A percentile compares a stretch with the other conserved stretches of the same genome.
Evolutionary conservation across 30 jellyfish, hydroid and myxozoan genomes (phyloP).

Genomic region (Hydractinia symbiolongicarpus): DNA sequence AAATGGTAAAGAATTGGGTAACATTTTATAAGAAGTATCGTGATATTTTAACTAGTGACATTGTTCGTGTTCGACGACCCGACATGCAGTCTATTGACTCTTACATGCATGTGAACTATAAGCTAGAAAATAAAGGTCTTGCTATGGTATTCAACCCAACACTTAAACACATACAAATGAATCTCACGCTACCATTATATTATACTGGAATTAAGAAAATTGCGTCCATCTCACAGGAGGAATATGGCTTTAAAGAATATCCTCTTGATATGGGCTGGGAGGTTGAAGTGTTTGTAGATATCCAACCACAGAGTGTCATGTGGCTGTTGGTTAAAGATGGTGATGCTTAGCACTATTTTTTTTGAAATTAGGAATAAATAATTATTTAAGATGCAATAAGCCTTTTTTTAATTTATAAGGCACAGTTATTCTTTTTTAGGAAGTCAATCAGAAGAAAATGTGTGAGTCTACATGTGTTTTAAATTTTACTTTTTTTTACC

Average conservation of each 20-base stretch:
- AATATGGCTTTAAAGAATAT: neutral
- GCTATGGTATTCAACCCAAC: conserved; percentile 40
- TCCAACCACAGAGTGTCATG: conserved; percentile 12
- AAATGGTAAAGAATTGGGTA: conserved; percentile 27
- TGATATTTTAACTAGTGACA: conserved; percentile 25
- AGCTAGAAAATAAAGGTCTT: conserved; percentile 15
- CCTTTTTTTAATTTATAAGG: neutral
- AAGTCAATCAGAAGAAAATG: neutral
- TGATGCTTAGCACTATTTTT: neutral
- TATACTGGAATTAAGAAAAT: conserved; percentile 27
- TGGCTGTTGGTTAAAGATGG: conserved; percentile 21
- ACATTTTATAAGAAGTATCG: conserved; percentile 38
- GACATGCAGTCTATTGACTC: conserved; percentile 38
- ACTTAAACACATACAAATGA: neutral
- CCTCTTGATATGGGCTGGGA: conserved; percentile 17
- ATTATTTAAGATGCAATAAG: neutral
- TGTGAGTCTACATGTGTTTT: neutral
- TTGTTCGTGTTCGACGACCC: conserved; percentile 30
- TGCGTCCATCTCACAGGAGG: conserved; percentile 17
- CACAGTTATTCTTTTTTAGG: neutral
- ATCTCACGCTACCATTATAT: conserved; percentile 26
- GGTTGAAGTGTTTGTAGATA: conserved; percentile 19
- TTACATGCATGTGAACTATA: conserved; percentile 26
- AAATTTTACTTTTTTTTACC: neutral
- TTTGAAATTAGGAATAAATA: neutral